phyloP scores from a whole-genome alignment of 2,888 invertebrate genomes.

The Maniola hyperantus region DNA sequence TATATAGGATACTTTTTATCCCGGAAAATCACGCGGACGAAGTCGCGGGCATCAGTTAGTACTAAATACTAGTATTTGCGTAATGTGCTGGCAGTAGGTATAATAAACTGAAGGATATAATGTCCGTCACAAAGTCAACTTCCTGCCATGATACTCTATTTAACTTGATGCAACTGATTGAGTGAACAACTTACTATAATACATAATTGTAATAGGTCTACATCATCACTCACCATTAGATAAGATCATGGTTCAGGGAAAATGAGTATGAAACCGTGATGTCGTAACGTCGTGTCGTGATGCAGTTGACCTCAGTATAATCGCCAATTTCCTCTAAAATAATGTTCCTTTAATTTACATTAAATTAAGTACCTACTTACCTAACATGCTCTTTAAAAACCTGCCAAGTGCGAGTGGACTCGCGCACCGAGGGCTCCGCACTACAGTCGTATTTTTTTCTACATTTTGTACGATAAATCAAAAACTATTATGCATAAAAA shows the following conservation, averaged over 20 bases:
- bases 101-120: background rate
- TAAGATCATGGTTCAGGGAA: background rate
- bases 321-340: slow-evolving; percentile 5
- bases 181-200: background rate
- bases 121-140: background rate
- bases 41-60: no score
- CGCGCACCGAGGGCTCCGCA: no score
- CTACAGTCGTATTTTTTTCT: no score
- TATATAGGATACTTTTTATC: no score
- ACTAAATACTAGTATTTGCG: no score
- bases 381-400: no score
- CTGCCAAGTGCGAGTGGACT: no score
- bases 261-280: background rate
- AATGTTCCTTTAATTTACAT: background rate
- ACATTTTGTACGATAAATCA: no score
- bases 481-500: no score
- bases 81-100: background rate
- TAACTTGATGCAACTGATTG: background rate
- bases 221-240: background rate
- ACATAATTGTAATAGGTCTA: no score
- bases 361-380: no score
- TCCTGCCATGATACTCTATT: slow-evolving; percentile 6
- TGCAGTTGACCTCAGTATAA: background rate
- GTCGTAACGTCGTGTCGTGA: background rate
- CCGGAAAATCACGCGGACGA: no score